A percentile compares a stretch with the other conserved stretches of the same genome.
phyloP scores from a whole-genome alignment of 2,113 vertebrate genomes.

The Formicarius rufipectus region DNA sequence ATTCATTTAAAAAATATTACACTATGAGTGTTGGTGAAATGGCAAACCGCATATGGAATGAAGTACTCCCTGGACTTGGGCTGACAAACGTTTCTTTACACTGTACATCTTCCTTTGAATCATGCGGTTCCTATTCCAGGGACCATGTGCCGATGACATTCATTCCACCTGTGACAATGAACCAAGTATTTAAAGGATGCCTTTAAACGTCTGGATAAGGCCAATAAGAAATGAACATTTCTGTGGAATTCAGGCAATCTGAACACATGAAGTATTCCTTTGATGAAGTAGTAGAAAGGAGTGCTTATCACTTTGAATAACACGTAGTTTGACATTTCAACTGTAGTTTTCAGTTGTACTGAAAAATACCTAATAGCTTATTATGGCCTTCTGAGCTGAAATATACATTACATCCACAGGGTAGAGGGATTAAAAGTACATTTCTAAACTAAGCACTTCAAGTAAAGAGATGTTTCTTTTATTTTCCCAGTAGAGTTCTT shows the following conservation, averaged over 20 bases:
- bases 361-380: background rate
- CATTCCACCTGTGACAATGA: background rate
- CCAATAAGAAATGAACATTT: background rate
- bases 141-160: background rate
- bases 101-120: background rate
- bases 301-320: background rate
- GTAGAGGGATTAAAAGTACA: background rate
- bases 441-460: background rate
- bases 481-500: background rate
- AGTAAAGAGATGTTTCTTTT: background rate
- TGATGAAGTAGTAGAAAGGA: background rate
- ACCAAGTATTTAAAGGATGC: background rate
- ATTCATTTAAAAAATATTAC: background rate
- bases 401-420: background rate
- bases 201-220: background rate
- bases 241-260: background rate
- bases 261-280: background rate
- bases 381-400: background rate
- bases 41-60: background rate
- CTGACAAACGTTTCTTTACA: background rate
- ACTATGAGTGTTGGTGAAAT: background rate
- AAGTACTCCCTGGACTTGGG: background rate
- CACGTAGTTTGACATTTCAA: background rate
- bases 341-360: background rate
- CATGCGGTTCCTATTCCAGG: background rate